A percentile compares a stretch with the other conserved stretches of the same genome.
phyloP scores from a whole-genome alignment of 2,113 vertebrate species.

The Synodontis membranacea region DNA sequence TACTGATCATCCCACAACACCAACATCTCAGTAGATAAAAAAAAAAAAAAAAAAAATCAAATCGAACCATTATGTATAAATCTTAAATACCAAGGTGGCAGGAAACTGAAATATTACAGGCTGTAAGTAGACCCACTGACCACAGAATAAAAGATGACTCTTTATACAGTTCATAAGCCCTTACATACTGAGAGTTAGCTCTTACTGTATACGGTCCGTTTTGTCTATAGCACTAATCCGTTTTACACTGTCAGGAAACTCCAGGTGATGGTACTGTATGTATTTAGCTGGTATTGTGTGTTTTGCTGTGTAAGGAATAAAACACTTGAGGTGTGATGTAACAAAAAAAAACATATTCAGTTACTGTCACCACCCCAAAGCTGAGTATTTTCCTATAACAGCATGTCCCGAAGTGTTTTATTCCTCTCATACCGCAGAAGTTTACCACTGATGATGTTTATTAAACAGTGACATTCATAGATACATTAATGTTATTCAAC shows the following conservation, averaged over 20 bases:
- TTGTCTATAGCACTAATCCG: not conserved
- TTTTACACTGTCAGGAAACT: not conserved
- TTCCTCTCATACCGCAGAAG: not conserved
- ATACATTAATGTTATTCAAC: not conserved
- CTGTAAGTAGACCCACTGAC: not conserved
- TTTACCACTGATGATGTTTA: not conserved
- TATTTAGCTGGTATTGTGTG: not conserved
- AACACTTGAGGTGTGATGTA: not conserved
- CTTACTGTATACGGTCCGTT: not conserved
- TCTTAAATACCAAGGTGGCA: not conserved
- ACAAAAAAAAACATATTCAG: not conserved
- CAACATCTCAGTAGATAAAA: not conserved
- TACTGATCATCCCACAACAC: constrained; percentile 15
- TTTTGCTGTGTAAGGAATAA: not conserved
- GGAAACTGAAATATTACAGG: not conserved
- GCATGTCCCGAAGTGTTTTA: not conserved
- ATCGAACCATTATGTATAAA: not conserved
- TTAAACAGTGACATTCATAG: not conserved
- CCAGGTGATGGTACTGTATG: not conserved
- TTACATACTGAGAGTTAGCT: not conserved
- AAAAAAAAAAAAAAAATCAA: not conserved
- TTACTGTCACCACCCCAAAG: not conserved
- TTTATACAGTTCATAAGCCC: not conserved
- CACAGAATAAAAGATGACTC: not conserved
- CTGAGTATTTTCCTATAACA: not conserved